A percentile compares a stretch with the other conserved stretches of the same genome.
Evolutionary conservation across 2,113 vertebrate genomes (phyloP).

Genomic region (Leiothrix lutea): DNA sequence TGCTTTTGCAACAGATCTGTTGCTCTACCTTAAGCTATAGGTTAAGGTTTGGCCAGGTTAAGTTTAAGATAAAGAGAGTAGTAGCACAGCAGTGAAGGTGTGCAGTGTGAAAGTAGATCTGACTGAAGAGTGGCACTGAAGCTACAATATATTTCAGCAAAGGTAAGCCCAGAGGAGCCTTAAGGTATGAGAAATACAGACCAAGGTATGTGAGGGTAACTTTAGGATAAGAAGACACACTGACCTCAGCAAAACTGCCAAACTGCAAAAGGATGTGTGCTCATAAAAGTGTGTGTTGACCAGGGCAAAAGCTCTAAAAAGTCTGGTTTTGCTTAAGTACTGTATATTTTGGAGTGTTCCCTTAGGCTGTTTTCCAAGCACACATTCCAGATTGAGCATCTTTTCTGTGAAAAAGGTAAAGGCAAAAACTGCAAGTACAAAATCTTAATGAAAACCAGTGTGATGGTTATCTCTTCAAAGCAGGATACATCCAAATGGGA

Average conservation of each 20-base stretch:
- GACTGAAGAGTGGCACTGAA: neutral
- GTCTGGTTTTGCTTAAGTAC: slow-evolving; percentile 9
- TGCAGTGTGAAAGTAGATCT: neutral
- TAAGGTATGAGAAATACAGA: neutral
- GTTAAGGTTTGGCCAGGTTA: neutral
- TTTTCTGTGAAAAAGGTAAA: neutral
- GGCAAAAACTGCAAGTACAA: neutral
- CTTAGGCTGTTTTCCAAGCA: neutral
- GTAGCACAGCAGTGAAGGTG: neutral
- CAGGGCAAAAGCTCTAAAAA: neutral
- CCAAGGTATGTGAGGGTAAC: neutral
- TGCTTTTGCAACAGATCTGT: neutral
- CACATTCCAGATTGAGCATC: neutral
- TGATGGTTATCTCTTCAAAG: neutral
- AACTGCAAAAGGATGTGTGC: neutral
- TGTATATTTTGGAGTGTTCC: neutral
- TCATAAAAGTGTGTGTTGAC: neutral
- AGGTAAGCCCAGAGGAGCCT: neutral
- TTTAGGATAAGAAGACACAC: neutral
- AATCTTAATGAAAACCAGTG: neutral
- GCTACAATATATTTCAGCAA: neutral
- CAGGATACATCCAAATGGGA: neutral
- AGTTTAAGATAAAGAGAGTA: neutral
- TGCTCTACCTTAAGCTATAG: neutral
- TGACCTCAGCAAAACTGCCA: neutral